These are phyloP conservation scores for Megaceryle maxima DNA, from an alignment of 2,113 vertebrate species.

Conservation along the genomic window DNA sequence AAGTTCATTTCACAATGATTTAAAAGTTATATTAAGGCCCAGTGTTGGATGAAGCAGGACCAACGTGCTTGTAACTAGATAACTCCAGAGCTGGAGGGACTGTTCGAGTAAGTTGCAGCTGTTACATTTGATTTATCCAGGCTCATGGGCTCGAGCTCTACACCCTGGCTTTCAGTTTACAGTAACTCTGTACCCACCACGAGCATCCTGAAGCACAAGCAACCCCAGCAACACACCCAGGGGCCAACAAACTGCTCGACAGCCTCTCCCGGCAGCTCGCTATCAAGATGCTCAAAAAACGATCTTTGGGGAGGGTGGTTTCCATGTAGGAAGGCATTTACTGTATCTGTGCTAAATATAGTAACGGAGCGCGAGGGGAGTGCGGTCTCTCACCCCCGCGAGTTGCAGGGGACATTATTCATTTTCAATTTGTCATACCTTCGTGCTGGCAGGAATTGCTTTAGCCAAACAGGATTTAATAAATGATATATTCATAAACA, in stretches of 20 bases:
- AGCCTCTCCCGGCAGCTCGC: not conserved
- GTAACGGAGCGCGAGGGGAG: not conserved
- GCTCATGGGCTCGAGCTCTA: not conserved
- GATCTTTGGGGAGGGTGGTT: constrained; percentile 2
- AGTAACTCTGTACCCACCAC: not conserved
- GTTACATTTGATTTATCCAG: constrained; percentile 47
- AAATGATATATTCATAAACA: constrained; percentile 47
- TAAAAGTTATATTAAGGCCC: constrained; percentile 61
- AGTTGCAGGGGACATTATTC: constrained; percentile 45
- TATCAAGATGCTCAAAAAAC: not conserved
- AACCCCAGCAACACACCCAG: not conserved
- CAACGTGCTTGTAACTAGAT: constrained; percentile 48
- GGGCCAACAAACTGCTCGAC: not conserved
- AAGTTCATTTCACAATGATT: constrained; percentile 2
- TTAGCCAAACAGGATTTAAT: constrained; percentile 61
- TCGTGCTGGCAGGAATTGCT: constrained; percentile 47
- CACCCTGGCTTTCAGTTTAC: not conserved
- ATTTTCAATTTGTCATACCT: constrained; percentile 53
- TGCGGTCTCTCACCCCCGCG: not conserved
- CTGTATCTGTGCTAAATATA: constrained; percentile 65
- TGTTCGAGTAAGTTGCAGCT: constrained; percentile 13
- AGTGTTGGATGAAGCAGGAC: not conserved
- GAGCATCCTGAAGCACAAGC: not conserved
- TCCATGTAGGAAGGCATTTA: constrained; percentile 45
- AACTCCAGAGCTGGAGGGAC: constrained; percentile 9